Base-by-base conservation (phyloP, 2,113 vertebrate species). In the Orthonyx spaldingii region DNA sequence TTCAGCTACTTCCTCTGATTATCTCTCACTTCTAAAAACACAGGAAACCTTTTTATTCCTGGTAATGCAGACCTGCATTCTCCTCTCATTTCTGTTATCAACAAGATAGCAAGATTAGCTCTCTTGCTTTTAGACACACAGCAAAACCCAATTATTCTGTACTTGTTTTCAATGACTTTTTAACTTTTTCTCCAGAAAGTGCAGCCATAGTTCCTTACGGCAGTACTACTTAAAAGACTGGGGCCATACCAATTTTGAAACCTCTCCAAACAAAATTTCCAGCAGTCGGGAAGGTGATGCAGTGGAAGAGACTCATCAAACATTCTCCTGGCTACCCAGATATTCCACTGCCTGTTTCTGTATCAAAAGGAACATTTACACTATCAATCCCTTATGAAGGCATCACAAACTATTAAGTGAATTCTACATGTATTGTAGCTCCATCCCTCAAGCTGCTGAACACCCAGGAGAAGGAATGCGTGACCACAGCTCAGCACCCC, bases 1-100 rank as follows among this genome's bases (percentile, higher is more conserved):
- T 72, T 56, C 79, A 66, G 75, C 63, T 72, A 26, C 55, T 80
- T 93, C 59, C 87, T 64, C 66, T 44, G 37, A 89, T 84, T 80
- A 89, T 65, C 50, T 80, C 50, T 63, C 39, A 55, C 44, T 76
- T 46, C n/a, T 39, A 46, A 49, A 88, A 79, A 39, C 33, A 77
- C 3, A 65, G n/a, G 46, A 81, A 85, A 44, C 28, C 28, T 16
- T 72, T 81, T 42, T 57, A 42, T 20, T 55, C 50, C 75, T 23
- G 35, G 28, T 17, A 61, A 47, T 30, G 16, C 69, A 84, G 64
- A 47, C 18, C 41, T 78, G 42, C 35, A 60, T 55, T 71, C 53
- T 71, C 24, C 76, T 57, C 24, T 83, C 56, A 57, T 10, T 79
- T 65, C 75, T 89, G 23, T 46, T 68, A 66, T 16, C 61, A 47